Percentiles rank a stretch among this genome's conserved stretches.
Conservation (phyloP, 2,888 invertebrate genomes). For the Hypselothyrea guttata region DNA sequence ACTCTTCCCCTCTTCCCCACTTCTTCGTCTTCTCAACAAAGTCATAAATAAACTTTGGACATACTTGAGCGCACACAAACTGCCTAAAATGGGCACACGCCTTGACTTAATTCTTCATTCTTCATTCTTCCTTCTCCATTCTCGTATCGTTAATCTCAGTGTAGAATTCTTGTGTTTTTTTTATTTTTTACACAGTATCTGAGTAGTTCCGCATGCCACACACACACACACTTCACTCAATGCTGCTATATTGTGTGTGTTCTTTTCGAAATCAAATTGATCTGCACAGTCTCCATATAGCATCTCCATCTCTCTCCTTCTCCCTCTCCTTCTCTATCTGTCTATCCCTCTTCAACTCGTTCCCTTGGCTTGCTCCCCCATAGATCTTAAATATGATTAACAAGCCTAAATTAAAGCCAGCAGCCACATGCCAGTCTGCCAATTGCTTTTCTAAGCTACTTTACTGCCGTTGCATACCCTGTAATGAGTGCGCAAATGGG, state of each 20-base stretch:
- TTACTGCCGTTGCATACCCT: background rate
- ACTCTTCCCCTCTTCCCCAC: background rate
- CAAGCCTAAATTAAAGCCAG: constrained; percentile 4
- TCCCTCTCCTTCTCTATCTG: no score
- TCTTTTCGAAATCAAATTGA: constrained; percentile 2
- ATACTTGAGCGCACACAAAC: background rate
- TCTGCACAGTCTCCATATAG: constrained; percentile 1
- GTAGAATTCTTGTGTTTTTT: no score
- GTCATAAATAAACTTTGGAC: constrained; percentile 20
- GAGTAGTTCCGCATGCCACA: constrained; percentile 11
- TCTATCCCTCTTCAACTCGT: no score
- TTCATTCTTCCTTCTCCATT: background rate
- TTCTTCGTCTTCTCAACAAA: constrained; percentile 20
- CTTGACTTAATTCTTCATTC: constrained; percentile 13
- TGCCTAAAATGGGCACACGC: constrained; percentile 13
- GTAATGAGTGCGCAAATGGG: background rate
- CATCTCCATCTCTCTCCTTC: no score
- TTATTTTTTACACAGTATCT: background rate
- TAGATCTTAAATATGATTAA: constrained; percentile 10
- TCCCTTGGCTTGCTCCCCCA: no score
- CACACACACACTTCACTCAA: background rate
- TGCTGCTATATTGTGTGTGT: constrained; percentile 2
- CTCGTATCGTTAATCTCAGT: constrained; percentile 1
- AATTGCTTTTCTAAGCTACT: background rate
- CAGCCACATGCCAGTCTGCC: constrained; percentile 1